Percentiles rank a stretch among this genome's conserved stretches.
These are phyloP conservation scores for Dolichomitus sp. DNA, from an alignment of 2,888 invertebrate genomes.

Conservation along the genomic window DNA sequence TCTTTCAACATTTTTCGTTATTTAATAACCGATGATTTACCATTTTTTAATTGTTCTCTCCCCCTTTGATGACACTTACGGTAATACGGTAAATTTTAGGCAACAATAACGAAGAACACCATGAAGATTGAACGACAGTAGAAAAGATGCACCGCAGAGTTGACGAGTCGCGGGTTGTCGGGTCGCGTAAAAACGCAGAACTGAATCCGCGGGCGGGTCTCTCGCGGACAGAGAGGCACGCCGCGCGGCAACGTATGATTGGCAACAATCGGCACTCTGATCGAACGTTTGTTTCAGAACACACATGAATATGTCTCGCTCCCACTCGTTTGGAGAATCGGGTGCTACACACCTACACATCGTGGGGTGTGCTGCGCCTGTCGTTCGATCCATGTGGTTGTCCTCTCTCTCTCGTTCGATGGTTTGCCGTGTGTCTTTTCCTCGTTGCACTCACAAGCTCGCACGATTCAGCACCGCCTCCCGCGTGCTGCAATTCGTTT, in stretches of 20 bases:
- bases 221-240: constrained; percentile 62
- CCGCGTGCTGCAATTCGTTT: constrained; percentile 42
- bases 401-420: constrained; percentile 30
- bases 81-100: not conserved
- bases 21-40: not conserved
- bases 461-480: constrained; percentile 50
- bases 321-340: constrained; percentile 35
- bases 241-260: constrained; percentile 84
- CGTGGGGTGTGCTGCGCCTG: constrained; percentile 41
- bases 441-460: constrained; percentile 53
- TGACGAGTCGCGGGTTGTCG: constrained; percentile 75
- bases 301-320: constrained; percentile 73
- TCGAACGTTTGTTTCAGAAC: constrained; percentile 85
- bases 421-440: constrained; percentile 59
- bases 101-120: not conserved
- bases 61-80: not conserved
- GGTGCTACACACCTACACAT: not conserved
- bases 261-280: constrained; percentile 86
- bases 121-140: not conserved
- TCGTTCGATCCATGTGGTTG: constrained; percentile 49
- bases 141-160: constrained; percentile 17
- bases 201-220: constrained; percentile 81
- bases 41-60: not conserved
- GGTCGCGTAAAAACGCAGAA: constrained; percentile 84
- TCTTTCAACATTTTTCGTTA: constrained; percentile 17